A percentile compares a stretch with the other conserved stretches of the same genome.
Conservation (phyloP, 2,797 vertebrate genomes). For the Tenualosa thibaudeaui region DNA sequence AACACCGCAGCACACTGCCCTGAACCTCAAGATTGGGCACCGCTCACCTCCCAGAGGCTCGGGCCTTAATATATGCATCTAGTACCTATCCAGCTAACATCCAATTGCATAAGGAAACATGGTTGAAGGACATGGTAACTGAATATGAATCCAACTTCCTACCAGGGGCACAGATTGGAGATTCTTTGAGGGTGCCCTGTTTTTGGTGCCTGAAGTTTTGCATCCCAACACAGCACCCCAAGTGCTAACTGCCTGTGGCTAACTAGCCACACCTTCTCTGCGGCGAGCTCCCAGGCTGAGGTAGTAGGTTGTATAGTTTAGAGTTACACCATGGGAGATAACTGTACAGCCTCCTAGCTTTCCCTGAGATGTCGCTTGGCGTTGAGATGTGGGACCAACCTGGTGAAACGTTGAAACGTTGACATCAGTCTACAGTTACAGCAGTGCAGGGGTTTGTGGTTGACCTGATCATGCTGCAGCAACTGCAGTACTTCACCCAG, state of each 20-base stretch:
- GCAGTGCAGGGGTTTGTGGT: slow-evolving; percentile 5
- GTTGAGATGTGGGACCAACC: background rate
- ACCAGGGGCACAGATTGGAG: background rate
- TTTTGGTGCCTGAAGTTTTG: background rate
- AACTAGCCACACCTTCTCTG: slow-evolving; percentile 21
- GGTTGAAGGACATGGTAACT: background rate
- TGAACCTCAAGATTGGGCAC: background rate
- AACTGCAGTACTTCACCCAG: background rate
- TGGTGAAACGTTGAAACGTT: background rate
- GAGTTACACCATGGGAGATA: slow-evolving; percentile 98
- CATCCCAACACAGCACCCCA: background rate
- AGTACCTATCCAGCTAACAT: background rate
- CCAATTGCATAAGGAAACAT: background rate
- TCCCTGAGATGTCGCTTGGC: slow-evolving; percentile 81
- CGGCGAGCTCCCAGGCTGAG: slow-evolving; percentile 90
- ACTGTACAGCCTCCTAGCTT: slow-evolving; percentile 99
- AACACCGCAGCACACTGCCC: slow-evolving; percentile 50
- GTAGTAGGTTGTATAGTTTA: slow-evolving; percentile 99
- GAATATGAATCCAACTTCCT: background rate
- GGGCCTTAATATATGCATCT: background rate
- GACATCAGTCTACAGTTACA: background rate
- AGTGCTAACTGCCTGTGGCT: background rate
- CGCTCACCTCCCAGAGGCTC: background rate
- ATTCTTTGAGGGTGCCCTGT: background rate
- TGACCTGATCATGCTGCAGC: background rate